Conservation (phyloP, 2,888 invertebrate species). For the Cephus pygmeus region DNA sequence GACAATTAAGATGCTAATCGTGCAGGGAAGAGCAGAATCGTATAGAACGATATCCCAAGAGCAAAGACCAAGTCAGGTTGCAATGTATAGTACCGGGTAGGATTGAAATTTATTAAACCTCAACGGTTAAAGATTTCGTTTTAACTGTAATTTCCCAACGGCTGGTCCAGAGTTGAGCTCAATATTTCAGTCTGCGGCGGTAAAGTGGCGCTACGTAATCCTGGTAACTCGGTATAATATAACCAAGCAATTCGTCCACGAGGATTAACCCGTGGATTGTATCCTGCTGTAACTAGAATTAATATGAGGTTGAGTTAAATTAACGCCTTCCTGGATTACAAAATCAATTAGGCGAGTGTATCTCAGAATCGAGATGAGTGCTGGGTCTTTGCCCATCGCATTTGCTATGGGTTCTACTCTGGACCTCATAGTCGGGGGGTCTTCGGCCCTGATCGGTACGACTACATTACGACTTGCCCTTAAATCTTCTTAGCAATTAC, state of each 20-base stretch:
- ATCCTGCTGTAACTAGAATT: conserved; percentile 36
- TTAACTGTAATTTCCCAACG: conserved; percentile 43
- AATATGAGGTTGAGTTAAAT: conserved; percentile 31
- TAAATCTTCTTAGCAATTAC: conserved; percentile 59
- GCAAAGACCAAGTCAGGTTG: background rate
- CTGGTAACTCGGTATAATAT: conserved; percentile 24
- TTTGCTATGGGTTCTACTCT: conserved; percentile 11
- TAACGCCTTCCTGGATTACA: conserved; percentile 25
- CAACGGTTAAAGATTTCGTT: conserved; percentile 43
- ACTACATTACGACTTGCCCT: conserved; percentile 37
- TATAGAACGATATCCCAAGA: background rate
- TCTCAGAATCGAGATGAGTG: conserved; percentile 14
- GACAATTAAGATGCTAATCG: background rate
- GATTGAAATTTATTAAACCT: conserved; percentile 41
- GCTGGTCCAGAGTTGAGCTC: conserved; percentile 17
- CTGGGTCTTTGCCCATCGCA: conserved; percentile 10
- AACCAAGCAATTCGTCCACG: conserved; percentile 17
- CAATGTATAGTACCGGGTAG: background rate
- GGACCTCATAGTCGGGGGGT: background rate
- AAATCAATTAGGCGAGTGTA: conserved; percentile 28
- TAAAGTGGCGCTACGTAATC: conserved; percentile 16
- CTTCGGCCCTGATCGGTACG: background rate
- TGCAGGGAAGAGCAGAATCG: background rate
- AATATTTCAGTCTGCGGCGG: conserved; percentile 2
- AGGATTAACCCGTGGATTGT: conserved; percentile 29